Percentiles rank a stretch among this genome's conserved stretches.
Evolutionary conservation across 2,888 invertebrate species (phyloP).

Genomic region (Lycia hirtaria): DNA sequence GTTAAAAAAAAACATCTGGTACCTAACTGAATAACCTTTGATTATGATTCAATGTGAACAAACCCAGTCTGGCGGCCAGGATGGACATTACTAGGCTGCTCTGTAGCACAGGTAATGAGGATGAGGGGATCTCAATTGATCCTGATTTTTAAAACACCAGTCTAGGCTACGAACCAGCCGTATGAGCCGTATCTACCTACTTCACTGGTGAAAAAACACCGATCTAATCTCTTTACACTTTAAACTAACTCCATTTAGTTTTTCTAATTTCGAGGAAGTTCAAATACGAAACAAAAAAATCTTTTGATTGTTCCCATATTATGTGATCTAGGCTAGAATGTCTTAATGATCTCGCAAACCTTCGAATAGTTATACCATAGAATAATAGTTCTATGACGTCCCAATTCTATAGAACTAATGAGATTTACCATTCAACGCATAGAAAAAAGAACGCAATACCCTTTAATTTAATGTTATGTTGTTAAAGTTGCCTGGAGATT

Average conservation of each 20-base stretch:
- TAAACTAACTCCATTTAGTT: not conserved
- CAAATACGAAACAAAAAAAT: not conserved
- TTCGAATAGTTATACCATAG: too few species aligned
- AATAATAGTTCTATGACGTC: too few species aligned
- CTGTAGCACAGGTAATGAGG: slow-evolving; percentile 24
- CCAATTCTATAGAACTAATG: too few species aligned
- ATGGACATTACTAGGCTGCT: slow-evolving; percentile 6
- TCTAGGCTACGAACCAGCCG: slow-evolving; percentile 4
- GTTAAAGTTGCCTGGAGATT: too few species aligned
- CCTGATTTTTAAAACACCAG: slow-evolving; percentile 25
- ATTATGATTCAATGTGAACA: not conserved
- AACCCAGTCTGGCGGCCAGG: slow-evolving; percentile 10
- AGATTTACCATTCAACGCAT: too few species aligned
- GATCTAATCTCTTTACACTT: not conserved
- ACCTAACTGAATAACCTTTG: too few species aligned
- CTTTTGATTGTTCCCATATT: not conserved
- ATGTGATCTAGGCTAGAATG: too few species aligned
- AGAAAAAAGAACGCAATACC: too few species aligned
- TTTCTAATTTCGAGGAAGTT: not conserved
- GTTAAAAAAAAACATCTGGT: too few species aligned
- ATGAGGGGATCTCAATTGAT: slow-evolving; percentile 32
- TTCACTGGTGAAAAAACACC: not conserved
- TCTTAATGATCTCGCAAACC: too few species aligned
- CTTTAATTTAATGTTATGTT: too few species aligned
- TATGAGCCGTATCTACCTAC: not conserved